Conservation (phyloP, 2,113 vertebrate genomes). For the Onychorhynchus coronatus region DNA sequence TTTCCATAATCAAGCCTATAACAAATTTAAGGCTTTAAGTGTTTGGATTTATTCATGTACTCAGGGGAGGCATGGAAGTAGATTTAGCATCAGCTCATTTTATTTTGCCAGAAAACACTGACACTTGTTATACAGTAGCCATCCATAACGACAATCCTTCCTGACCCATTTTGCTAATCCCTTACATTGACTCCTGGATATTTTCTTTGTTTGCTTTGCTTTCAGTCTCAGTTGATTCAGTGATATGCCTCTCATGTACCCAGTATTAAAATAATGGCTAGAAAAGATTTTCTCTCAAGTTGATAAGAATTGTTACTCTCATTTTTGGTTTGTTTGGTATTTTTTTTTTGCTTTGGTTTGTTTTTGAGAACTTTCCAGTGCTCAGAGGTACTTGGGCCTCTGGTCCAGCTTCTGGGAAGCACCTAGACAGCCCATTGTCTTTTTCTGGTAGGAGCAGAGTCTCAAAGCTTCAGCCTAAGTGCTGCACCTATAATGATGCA, state of each 20-base stretch:
- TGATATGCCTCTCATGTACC: not conserved
- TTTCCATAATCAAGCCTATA: not conserved
- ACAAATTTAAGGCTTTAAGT: not conserved
- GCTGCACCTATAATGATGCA: not conserved
- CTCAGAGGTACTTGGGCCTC: not conserved
- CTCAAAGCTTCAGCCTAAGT: not conserved
- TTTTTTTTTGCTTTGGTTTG: not conserved
- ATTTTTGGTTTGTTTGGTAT: not conserved
- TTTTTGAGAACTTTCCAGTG: not conserved
- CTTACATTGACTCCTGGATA: not conserved
- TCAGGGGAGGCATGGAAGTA: not conserved
- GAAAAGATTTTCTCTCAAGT: not conserved
- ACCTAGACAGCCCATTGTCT: not conserved
- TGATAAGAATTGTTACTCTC: not conserved
- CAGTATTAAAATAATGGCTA: accelerated
- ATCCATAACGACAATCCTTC: not conserved
- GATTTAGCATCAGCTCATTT: not conserved
- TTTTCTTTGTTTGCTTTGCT: not conserved
- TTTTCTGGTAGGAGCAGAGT: not conserved
- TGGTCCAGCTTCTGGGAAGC: not conserved
- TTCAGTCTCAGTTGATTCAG: not conserved
- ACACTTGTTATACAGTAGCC: not conserved
- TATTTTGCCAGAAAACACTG: not conserved
- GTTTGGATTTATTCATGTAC: not conserved
- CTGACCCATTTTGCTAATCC: not conserved